Conservation (phyloP, 2,888 invertebrate species). For the Antheraea assamensis region DNA sequence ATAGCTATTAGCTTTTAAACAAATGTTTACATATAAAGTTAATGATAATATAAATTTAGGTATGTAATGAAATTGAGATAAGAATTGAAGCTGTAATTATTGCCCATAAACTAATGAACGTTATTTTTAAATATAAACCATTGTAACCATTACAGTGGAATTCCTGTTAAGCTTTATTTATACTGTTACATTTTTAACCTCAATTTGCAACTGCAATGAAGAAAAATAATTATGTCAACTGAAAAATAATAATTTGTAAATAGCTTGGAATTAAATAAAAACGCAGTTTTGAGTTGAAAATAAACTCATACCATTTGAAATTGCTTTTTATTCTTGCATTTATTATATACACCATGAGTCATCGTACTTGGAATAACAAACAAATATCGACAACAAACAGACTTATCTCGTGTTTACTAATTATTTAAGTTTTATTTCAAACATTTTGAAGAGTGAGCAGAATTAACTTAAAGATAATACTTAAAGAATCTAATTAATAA, state of each 20-base stretch:
- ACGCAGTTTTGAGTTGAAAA: neutral
- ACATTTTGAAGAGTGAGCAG: neutral
- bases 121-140: neutral
- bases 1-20: constrained; percentile 9
- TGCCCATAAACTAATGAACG: neutral
- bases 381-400: too few relatives aligned
- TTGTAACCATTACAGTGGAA: too few relatives aligned
- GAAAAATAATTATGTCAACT: neutral
- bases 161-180: too few relatives aligned
- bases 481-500: neutral
- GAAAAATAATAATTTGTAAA: neutral
- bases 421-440: neutral
- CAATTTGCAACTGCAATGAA: too few relatives aligned
- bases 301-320: neutral
- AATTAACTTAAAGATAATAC: neutral
- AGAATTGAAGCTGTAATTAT: neutral
- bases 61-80: neutral
- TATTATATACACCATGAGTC: too few relatives aligned
- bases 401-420: neutral
- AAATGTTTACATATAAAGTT: constrained; percentile 6
- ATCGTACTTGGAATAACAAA: too few relatives aligned
- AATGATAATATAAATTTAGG: neutral
- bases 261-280: neutral
- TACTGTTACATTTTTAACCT: too few relatives aligned
- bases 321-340: too few relatives aligned